Base-by-base conservation (phyloP, 2,113 vertebrate species). In the Dendrocopos noguchii region DNA sequence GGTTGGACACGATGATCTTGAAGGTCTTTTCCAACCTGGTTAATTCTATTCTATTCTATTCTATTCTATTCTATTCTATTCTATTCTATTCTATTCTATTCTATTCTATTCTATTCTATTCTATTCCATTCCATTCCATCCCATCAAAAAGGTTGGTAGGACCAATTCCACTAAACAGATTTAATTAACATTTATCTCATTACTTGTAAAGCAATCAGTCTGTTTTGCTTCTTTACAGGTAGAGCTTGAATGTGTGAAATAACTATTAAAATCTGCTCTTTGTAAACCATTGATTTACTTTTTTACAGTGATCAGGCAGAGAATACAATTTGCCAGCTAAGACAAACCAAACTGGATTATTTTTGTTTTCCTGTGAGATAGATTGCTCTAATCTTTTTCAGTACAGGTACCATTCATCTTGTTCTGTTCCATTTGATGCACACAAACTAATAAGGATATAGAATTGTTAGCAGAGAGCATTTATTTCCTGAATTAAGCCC, bases 401-500 rank as follows among this genome's bases (percentile, higher is more conserved):
- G 50, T 59, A 71, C 73, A 90, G 80, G n/a, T 92, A 86, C 65
- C 57, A 93, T 96, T 89, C 63, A 94, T 90, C 91, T 92, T 87
- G 79, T 80, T 92, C 74, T 56, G 6, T 93, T 94, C 71, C 66
- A 88, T 75, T 87, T 90, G 79, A 89, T 95, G 76, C 36, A 31
- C 29, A 5, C 70, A 96, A 92, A 87, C 93, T 76, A 95, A 94
- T 91, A 95, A 96, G 86, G 95, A 95, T 79, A 95, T 84, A 93
- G 90, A 77, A 95, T 88, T 74, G 76, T 95, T 88, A 94, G 66
- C 90, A 94, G 87, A 88, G 47, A 95, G 57, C 90, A 95, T 94
- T 91, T 95, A 94, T 96, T 97, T 96, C 91, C 88, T 86, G 79
- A 91, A 94, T 96, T 95, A 95, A 94, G 88, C 87, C 46, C 61